Evolutionary conservation across 2,888 invertebrate genomes (phyloP).

Genomic region (Drosophila mimetica): DNA sequence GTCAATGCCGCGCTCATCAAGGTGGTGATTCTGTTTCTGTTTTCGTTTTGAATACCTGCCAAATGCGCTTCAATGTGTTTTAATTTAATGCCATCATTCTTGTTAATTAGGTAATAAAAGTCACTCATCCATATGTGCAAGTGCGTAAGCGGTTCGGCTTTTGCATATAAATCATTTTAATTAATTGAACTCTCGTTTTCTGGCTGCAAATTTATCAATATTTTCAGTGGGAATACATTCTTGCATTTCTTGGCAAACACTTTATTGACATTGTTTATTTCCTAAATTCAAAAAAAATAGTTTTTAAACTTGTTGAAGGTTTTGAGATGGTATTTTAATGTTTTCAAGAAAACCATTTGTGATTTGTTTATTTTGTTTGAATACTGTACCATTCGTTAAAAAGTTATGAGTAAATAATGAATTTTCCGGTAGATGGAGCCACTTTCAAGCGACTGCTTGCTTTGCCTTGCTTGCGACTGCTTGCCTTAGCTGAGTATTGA

Average conservation of each 20-base stretch:
- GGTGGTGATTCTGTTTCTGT: slow-evolving; percentile 3
- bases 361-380: too few relatives aligned
- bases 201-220: background rate
- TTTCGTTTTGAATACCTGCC: slow-evolving; percentile 36
- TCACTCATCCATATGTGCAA: slow-evolving; percentile 25
- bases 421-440: too few relatives aligned
- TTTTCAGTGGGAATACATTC: background rate
- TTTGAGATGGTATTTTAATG: background rate
- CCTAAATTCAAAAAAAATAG: background rate
- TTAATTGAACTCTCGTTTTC: slow-evolving; percentile 21
- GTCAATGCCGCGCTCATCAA: slow-evolving; percentile 1
- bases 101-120: slow-evolving; percentile 47
- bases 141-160: slow-evolving; percentile 33
- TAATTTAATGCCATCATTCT: slow-evolving; percentile 30
- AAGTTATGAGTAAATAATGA: too few relatives aligned
- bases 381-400: too few relatives aligned
- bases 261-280: background rate
- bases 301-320: background rate
- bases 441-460: too few relatives aligned
- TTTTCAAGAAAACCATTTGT: background rate
- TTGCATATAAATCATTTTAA: slow-evolving; percentile 25
- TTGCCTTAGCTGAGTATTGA: too few relatives aligned
- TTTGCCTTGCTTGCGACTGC: too few relatives aligned
- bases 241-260: background rate
- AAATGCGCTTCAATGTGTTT: slow-evolving; percentile 29